A percentile compares a stretch with the other conserved stretches of the same genome.
phyloP scores from a whole-genome alignment of 2,113 vertebrate genomes.

The Pimephales promelas region DNA sequence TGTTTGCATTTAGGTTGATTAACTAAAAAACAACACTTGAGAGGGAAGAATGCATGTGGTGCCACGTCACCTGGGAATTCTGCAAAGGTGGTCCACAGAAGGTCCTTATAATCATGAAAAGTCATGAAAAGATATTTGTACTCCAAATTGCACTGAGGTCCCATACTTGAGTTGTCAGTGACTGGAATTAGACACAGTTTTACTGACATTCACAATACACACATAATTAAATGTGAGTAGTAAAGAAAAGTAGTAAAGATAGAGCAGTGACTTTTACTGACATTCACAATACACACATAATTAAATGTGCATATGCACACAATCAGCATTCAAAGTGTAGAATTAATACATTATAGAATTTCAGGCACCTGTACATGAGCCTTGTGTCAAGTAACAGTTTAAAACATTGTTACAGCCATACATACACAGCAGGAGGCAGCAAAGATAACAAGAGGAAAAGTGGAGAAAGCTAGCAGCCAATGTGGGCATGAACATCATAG shows the following conservation, averaged over 20 bases:
- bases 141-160: conserved; percentile 88
- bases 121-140: conserved; percentile 95
- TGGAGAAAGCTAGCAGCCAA: conserved; percentile 94
- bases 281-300: background rate
- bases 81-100: conserved; percentile 95
- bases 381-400: background rate
- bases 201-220: background rate
- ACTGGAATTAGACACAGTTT: conserved; percentile 68
- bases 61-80: conserved; percentile 90
- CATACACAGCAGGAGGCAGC: conserved; percentile 90
- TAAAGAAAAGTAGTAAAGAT: no score
- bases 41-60: background rate
- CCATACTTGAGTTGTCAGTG: conserved; percentile 83
- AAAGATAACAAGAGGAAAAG: conserved; percentile 90
- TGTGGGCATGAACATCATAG: conserved; percentile 95
- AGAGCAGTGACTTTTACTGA: conserved; percentile 80
- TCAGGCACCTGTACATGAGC: background rate
- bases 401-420: conserved; percentile 58
- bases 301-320: no score
- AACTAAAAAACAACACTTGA: background rate
- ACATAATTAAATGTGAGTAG: background rate
- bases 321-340: background rate
- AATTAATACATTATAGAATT: background rate
- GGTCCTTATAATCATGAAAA: conserved; percentile 91
- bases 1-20: background rate